phyloP scores from a whole-genome alignment of 2,888 invertebrate genomes.

The Loripinus fragilis region DNA sequence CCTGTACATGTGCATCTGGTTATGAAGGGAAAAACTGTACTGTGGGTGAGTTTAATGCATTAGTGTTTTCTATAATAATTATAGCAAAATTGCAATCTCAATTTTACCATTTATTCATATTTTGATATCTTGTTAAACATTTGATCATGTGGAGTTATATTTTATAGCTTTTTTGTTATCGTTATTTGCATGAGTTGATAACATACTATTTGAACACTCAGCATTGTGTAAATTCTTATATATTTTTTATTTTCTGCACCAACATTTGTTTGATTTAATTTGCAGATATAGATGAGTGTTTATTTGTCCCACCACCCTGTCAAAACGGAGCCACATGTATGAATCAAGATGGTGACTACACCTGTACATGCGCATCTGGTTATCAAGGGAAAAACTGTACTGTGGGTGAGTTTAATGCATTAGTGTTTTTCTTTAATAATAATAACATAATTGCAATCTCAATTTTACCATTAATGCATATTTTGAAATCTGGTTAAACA shows the following conservation, averaged over 20 bases:
- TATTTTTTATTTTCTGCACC: too few relatives aligned
- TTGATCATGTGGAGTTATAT: too few relatives aligned
- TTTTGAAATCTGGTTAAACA: too few relatives aligned
- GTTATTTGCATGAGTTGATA: too few relatives aligned
- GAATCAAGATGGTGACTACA: conserved; percentile 30
- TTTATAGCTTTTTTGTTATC: too few relatives aligned
- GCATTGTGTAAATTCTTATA: too few relatives aligned
- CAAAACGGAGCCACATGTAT: conserved; percentile 32
- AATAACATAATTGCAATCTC: neutral
- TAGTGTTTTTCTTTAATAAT: neutral
- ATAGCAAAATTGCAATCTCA: too few relatives aligned
- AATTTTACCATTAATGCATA: too few relatives aligned
- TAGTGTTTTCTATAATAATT: too few relatives aligned
- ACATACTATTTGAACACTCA: too few relatives aligned
- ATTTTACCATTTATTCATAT: too few relatives aligned
- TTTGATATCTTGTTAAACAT: too few relatives aligned
- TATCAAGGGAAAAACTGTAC: neutral
- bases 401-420: neutral
- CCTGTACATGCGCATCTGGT: conserved; percentile 22
- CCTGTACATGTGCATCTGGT: conserved; percentile 25
- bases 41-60: conserved; percentile 39
- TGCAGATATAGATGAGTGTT: neutral
- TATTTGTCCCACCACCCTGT: neutral
- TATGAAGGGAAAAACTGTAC: conserved; percentile 25
- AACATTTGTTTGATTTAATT: neutral